phyloP scores from a whole-genome alignment of 2,888 invertebrate species.

The Drosophila fulvimacula region DNA sequence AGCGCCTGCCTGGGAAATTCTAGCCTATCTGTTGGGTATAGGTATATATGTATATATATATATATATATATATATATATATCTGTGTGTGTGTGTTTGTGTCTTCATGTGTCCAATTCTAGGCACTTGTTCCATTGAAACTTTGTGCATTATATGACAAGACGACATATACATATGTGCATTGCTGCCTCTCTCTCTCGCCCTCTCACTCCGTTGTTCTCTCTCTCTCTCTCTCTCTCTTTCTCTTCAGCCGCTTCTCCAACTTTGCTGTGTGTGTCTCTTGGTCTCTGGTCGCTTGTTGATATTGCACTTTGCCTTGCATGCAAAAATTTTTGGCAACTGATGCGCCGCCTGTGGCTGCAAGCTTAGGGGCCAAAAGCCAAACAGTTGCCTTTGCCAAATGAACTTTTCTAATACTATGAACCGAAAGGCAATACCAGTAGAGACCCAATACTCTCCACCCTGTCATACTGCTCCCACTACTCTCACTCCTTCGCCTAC shows the following conservation, averaged over 20 bases:
- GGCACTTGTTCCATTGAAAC: constrained; percentile 56
- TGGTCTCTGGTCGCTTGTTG: constrained; percentile 58
- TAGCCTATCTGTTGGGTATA: constrained; percentile 1
- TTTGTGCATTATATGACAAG: constrained; percentile 69
- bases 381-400: constrained; percentile 77
- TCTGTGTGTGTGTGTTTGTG: constrained; percentile 10
- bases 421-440: constrained; percentile 6
- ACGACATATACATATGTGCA: constrained; percentile 52
- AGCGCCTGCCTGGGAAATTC: constrained; percentile 21
- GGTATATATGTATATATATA: neutral
- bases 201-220: neutral
- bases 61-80: constrained; percentile 8
- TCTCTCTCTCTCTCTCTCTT: constrained; percentile 2
- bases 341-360: constrained; percentile 16
- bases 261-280: constrained; percentile 10
- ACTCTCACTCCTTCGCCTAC: neutral
- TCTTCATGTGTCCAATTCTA: constrained; percentile 38
- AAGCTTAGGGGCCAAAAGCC: constrained; percentile 61
- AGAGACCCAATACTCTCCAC: too few relatives aligned
- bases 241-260: neutral
- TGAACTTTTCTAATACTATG: constrained; percentile 74
- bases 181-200: constrained; percentile 13
- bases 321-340: constrained; percentile 70
- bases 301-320: constrained; percentile 78
- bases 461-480: accelerated